Evolutionary conservation across 2,888 invertebrate genomes (phyloP).

Genomic region (Aproaerema taeniolella): DNA sequence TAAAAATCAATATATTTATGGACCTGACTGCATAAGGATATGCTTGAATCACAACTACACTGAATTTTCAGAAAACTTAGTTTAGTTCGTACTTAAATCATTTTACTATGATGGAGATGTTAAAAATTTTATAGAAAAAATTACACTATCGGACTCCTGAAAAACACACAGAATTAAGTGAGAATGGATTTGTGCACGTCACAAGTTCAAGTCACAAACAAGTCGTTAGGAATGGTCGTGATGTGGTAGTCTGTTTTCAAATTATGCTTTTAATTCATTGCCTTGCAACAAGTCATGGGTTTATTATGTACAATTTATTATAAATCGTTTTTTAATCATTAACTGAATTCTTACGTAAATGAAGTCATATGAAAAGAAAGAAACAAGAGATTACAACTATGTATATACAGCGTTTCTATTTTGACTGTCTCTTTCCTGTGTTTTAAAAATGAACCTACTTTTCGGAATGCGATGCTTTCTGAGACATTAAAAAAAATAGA

Average conservation of each 20-base stretch:
- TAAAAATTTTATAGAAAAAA: neutral
- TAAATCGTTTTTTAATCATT: too few relatives aligned
- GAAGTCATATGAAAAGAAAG: too few relatives aligned
- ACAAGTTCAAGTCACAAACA: slow-evolving; percentile 32
- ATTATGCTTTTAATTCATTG: slow-evolving; percentile 24
- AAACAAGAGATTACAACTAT: too few relatives aligned
- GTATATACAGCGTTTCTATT: too few relatives aligned
- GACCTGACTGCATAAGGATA: slow-evolving; percentile 14
- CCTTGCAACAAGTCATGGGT: slow-evolving; percentile 11
- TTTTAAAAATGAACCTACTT: too few relatives aligned
- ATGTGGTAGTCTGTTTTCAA: slow-evolving; percentile 23
- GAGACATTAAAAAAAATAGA: too few relatives aligned
- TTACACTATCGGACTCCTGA: neutral
- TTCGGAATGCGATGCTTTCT: too few relatives aligned
- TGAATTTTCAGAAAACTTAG: neutral
- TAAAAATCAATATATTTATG: slow-evolving; percentile 15
- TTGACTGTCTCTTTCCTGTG: too few relatives aligned
- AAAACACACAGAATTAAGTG: neutral
- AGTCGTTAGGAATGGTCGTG: slow-evolving; percentile 39
- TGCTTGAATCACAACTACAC: slow-evolving; percentile 4
- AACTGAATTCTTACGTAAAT: too few relatives aligned
- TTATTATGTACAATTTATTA: slow-evolving; percentile 20
- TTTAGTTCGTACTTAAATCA: too few relatives aligned
- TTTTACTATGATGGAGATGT: too few relatives aligned
- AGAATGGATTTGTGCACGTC: slow-evolving; percentile 47